Percentiles rank a stretch among this genome's conserved stretches.
Conservation (phyloP, 2,888 invertebrate genomes). For the Mesodorylaimus sp. region DNA sequence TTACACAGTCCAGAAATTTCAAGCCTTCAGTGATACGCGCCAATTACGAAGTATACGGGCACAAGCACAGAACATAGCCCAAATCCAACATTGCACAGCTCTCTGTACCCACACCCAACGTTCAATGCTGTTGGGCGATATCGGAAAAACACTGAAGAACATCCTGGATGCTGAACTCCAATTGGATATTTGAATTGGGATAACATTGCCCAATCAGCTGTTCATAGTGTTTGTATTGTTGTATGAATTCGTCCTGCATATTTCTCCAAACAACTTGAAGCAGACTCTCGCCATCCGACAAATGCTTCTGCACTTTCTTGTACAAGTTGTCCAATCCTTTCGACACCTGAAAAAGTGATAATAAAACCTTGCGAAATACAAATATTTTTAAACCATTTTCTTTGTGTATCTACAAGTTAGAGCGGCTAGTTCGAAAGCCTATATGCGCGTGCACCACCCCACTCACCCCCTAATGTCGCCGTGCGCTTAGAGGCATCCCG, state of each 20-base stretch:
- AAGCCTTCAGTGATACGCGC: no score
- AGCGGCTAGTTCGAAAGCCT: no score
- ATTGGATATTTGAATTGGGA: slow-evolving; percentile 71
- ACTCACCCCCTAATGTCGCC: no score
- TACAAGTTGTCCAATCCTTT: slow-evolving; percentile 76
- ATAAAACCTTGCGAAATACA: background rate
- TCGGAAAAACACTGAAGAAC: slow-evolving; percentile 91
- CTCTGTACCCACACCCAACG: no score
- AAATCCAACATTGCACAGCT: no score
- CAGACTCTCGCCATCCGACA: slow-evolving; percentile 69
- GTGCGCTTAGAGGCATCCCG: no score
- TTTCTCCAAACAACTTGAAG: slow-evolving; percentile 95
- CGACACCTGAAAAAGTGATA: slow-evolving; percentile 52
- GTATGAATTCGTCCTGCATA: slow-evolving; percentile 97
- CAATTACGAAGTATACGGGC: no score
- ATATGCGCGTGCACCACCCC: no score
- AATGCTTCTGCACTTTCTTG: slow-evolving; percentile 87
- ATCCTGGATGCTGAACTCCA: slow-evolving; percentile 87
- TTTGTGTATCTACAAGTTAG: no score
- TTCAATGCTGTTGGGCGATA: slow-evolving; percentile 76
- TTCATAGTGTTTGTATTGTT: slow-evolving; percentile 80
- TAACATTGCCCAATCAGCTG: slow-evolving; percentile 83
- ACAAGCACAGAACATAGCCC: no score
- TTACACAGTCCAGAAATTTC: no score
- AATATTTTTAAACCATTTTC: slow-evolving; percentile 5